Base-by-base conservation (phyloP, 2,888 invertebrate species). In the Cerastis rubricosa region DNA sequence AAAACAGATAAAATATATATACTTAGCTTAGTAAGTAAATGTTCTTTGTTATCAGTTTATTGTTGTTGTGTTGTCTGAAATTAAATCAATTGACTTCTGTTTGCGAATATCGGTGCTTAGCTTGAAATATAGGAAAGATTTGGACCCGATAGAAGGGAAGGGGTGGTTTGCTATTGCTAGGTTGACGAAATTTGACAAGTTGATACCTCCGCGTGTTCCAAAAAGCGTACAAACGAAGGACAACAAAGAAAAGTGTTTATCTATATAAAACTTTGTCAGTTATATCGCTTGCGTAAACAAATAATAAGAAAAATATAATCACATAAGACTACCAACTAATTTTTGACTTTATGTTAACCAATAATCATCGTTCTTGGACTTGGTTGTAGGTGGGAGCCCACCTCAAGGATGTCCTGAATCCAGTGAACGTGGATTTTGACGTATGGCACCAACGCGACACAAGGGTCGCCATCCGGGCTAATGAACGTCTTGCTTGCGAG, bases 391-490 rank as follows among this genome's bases (percentile, higher is more conserved):
- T 92, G 77, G 85, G 85, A 68, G 91, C 91, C 4, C 84, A 89
- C 74, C 86, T 88, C 69, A 89, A 91, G 69, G 92, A 95, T 83
- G 90, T 84, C 54, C 83, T 94, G 57, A 93, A 92, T 74, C 93
- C 93, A 1, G 89, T 90, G 14, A 91, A 89, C 47, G 86, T 85
- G 43, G 91, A 92, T 40, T 71, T 91, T 25, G 93, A 92, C 22
- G 92, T 90, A 6, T 95, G 95, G 95, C 92, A 93, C 54, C 93
- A 92, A 74, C 92, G 95, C 8, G 92, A 90, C n/a, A 84, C 93
- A 7, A 91, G 95, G 47, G 90, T 94, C 14, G 94, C 95, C 2
- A 84, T 89, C 11, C 85, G 81, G 6, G 88, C 82, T 59, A 91
- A 91, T 51, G 89, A 90, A 9, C 84, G 85, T 4, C 90, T 94